Conservation (phyloP, 2,888 invertebrate species). For the Hoplodrina blanda region DNA sequence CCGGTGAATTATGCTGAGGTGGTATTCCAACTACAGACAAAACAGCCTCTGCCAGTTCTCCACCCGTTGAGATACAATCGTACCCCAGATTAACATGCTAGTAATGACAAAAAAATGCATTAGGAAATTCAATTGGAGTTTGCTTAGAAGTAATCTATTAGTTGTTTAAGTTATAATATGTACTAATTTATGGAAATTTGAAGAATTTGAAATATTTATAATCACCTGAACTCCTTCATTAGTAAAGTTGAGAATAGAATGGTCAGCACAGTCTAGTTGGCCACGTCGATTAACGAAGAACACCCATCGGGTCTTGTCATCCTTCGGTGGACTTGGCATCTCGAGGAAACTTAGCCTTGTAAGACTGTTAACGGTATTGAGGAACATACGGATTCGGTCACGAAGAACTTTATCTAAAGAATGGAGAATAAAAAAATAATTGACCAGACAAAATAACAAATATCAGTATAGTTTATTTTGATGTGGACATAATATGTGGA, state of each 20-base stretch:
- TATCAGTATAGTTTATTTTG: neutral
- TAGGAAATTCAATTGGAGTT: neutral
- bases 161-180: no score
- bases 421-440: neutral
- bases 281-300: slow-evolving; percentile 80
- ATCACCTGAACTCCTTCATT: slow-evolving; percentile 79
- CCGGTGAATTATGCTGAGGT: slow-evolving; percentile 81
- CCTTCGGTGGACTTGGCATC: slow-evolving; percentile 72
- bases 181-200: no score
- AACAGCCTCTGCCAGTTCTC: slow-evolving; percentile 74
- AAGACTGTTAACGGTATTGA: slow-evolving; percentile 69
- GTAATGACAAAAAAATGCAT: neutral
- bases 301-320: slow-evolving; percentile 75
- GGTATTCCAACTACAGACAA: slow-evolving; percentile 80
- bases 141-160: no score
- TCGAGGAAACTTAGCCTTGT: slow-evolving; percentile 77
- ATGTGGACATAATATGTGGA: neutral
- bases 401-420: slow-evolving; percentile 78
- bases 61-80: slow-evolving; percentile 73
- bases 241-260: slow-evolving; percentile 72
- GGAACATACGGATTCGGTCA: slow-evolving; percentile 75
- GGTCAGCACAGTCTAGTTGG: slow-evolving; percentile 75
- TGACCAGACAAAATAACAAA: neutral
- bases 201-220: no score
- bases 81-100: slow-evolving; percentile 81